Evolutionary conservation across 2,797 vertebrate species (phyloP).

Genomic region (Crypturellus tataupa): DNA sequence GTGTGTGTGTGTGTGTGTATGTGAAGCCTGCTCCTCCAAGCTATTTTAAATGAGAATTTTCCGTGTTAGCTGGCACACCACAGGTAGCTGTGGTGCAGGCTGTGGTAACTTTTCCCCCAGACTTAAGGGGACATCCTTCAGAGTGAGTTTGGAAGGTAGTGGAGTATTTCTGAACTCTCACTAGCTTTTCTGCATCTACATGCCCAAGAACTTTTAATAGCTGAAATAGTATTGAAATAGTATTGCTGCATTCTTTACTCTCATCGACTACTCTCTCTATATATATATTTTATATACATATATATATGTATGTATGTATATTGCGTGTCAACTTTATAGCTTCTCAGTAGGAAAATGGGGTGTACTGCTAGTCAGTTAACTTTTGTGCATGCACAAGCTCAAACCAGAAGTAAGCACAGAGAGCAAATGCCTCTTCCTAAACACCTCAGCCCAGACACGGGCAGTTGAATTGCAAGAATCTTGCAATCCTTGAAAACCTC

Average conservation of each 20-base stretch:
- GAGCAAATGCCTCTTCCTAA: neutral
- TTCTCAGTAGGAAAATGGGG: neutral
- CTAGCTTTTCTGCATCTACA: conserved; percentile 4
- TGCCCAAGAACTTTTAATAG: neutral
- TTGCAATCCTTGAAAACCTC: neutral
- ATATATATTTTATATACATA: neutral
- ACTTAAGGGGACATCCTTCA: neutral
- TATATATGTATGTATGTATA: no score
- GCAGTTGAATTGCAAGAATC: neutral
- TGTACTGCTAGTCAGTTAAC: neutral
- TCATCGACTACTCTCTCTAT: no score
- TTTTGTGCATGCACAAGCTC: fast-evolving
- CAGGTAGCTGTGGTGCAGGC: neutral
- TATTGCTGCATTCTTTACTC: no score
- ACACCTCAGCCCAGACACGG: neutral
- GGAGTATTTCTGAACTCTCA: conserved; percentile 12
- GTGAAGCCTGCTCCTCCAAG: neutral
- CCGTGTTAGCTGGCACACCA: neutral
- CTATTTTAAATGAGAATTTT: neutral
- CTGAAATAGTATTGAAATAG: no score
- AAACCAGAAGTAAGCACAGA: neutral
- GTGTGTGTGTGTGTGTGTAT: no score
- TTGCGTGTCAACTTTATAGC: neutral
- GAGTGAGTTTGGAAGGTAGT: neutral
- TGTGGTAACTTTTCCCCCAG: neutral